Base-by-base conservation (phyloP, 92 coral and sea anemone species). In the Epizoanthus ramosus region DNA sequence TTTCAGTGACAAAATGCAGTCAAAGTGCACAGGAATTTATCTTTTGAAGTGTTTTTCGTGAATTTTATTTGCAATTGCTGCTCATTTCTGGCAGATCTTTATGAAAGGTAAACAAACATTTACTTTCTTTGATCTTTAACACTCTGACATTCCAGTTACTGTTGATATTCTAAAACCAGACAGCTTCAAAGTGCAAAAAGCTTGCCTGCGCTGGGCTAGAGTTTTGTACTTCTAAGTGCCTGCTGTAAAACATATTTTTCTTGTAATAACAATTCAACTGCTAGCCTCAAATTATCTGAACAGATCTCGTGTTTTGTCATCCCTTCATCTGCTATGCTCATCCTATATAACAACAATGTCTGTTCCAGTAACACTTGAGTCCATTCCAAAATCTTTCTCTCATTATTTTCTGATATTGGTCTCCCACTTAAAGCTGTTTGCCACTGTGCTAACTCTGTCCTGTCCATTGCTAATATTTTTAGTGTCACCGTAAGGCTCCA, bases 401-500 rank as follows among this genome's bases (percentile, higher is more conserved):
- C 92, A 68, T 65, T 57, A 6, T 73, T 82, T 16, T 61, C 83
- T 54, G 90, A 28, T 28, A 85, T 19, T 1, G 18, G 8, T n/a
- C 77, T 63, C 18, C 89, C 89, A 86, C 83, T 54, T 35, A 88
- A 70, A 31, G 84, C 86, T 73, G 63, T 74, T 18, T 87, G 82
- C 92, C 95, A 86, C 18, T 79, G 53, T 23, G 41, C 33, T 25
- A 96, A n/a, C 3, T 21, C 84, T 5, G 73, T 79, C 37, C 81
- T 94, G 37, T 85, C 70, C 81, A 94, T 80, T 57, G 98, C 88
- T 19, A 96, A 74, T 57, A 96, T 81, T 85, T 87, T 79, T 28
- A 96, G 66, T 31, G 92, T 80, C 45, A 90, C 83, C 15, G 68
- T 75, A 16, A 89, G 52, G 15, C 89, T 94, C 99, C 99, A 96